These are phyloP conservation scores for Delia radicum DNA, from an alignment of 1,140 invertebrate genomes.

Conservation along the genomic window DNA sequence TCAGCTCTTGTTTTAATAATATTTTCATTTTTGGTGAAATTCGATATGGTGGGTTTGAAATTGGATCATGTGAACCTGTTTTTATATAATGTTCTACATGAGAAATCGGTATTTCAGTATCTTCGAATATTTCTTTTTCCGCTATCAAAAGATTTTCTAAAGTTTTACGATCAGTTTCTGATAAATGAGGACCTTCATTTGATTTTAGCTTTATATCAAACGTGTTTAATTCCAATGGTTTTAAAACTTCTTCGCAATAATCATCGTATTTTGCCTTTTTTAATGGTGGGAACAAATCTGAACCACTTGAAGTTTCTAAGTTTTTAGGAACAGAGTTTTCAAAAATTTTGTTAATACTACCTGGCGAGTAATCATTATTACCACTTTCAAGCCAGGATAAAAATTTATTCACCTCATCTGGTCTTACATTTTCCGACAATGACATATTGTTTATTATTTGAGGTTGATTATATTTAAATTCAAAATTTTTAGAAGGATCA, in stretches of 20 bases:
- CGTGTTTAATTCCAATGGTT: neutral
- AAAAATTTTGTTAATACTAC: conserved; percentile 6
- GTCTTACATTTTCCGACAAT: neutral
- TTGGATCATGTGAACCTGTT: conserved; percentile 27
- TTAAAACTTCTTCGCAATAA: neutral
- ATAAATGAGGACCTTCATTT: neutral
- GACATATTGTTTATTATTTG: neutral
- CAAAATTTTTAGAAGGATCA: neutral
- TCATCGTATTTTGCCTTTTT: neutral
- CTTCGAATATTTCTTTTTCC: neutral
- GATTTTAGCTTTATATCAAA: neutral
- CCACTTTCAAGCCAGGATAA: neutral
- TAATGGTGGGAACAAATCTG: neutral
- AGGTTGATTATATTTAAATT: conserved; percentile 1
- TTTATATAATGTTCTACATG: conserved; percentile 10
- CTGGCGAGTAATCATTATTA: neutral
- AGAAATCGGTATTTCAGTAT: neutral
- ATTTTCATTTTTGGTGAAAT: conserved; percentile 37
- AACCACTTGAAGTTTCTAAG: neutral
- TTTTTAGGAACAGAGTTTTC: conserved; percentile 9
- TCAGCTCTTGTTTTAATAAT: conserved; percentile 38
- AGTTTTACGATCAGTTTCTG: neutral
- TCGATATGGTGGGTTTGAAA: conserved; percentile 38
- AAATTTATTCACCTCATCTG: neutral
- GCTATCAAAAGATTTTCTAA: neutral